phyloP scores from a whole-genome alignment of 1,140 invertebrate genomes.

The Hycleus cichorii region DNA sequence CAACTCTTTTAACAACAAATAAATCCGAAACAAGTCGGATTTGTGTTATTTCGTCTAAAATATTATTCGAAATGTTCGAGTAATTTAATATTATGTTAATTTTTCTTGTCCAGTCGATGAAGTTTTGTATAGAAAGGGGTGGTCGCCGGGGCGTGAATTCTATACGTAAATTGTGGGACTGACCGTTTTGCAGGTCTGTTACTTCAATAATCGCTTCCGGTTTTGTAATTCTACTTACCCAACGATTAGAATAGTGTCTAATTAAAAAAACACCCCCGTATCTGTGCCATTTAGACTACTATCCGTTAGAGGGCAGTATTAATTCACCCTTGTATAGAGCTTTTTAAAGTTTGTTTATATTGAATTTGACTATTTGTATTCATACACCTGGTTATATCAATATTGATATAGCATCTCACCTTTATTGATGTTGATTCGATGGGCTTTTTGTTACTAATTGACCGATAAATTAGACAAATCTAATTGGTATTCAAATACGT shows the following conservation, averaged over 20 bases:
- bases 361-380: neutral
- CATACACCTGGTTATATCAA: constrained; percentile 15
- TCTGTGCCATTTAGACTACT: neutral
- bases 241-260: neutral
- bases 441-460: constrained; percentile 12
- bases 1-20: neutral
- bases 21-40: too few relatives aligned
- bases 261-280: constrained; percentile 4
- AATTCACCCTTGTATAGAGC: neutral
- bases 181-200: neutral
- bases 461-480: constrained; percentile 7
- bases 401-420: constrained; percentile 17
- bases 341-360: neutral
- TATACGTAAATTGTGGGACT: too few relatives aligned
- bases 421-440: constrained; percentile 11
- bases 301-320: constrained; percentile 12
- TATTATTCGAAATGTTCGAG: too few relatives aligned
- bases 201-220: constrained; percentile 2
- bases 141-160: constrained; percentile 3
- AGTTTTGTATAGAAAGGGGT: constrained; percentile 6
- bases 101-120: neutral
- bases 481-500: neutral
- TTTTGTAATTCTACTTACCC: too few relatives aligned
- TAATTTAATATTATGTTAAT: too few relatives aligned
- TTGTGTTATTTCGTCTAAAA: too few relatives aligned